These are phyloP conservation scores for Sogatella furcifera DNA, from an alignment of 1,140 invertebrate species.

Conservation along the genomic window DNA sequence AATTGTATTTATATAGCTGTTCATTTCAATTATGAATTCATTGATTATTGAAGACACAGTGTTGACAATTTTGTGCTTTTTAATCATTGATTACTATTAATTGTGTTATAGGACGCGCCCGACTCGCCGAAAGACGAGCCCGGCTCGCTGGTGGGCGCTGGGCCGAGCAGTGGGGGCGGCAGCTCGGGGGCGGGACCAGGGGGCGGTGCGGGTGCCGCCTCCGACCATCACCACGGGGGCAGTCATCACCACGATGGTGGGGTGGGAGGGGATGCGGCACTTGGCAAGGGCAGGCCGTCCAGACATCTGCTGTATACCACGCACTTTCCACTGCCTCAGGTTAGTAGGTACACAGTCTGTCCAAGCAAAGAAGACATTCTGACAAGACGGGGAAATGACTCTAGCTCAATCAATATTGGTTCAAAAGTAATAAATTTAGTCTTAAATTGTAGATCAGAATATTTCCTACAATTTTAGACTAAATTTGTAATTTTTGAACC, in stretches of 20 bases:
- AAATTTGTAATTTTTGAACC: too few species aligned
- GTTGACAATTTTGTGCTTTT: too few species aligned
- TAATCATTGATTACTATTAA: background rate
- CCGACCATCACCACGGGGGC: background rate
- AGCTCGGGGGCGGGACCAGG: background rate
- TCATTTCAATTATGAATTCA: background rate
- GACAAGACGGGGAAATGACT: too few species aligned
- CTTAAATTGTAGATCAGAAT: too few species aligned
- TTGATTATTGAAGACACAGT: too few species aligned
- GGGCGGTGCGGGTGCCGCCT: constrained; percentile 4
- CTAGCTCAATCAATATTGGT: too few species aligned
- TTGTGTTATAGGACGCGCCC: constrained; percentile 48
- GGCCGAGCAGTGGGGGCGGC: constrained; percentile 9
- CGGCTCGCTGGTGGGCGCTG: constrained; percentile 17
- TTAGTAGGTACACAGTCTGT: too few species aligned
- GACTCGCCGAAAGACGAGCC: constrained; percentile 66
- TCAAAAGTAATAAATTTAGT: too few species aligned
- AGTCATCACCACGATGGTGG: background rate
- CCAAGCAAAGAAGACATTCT: too few species aligned
- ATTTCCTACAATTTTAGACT: too few species aligned
- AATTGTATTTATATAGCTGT: too few species aligned
- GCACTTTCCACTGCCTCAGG: constrained; percentile 82
- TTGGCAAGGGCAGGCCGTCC: constrained; percentile 40
- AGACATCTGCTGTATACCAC: constrained; percentile 82
- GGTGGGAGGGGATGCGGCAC: background rate